Conservation (phyloP, 1,140 invertebrate species). For the Tetramorium parvispinum region DNA sequence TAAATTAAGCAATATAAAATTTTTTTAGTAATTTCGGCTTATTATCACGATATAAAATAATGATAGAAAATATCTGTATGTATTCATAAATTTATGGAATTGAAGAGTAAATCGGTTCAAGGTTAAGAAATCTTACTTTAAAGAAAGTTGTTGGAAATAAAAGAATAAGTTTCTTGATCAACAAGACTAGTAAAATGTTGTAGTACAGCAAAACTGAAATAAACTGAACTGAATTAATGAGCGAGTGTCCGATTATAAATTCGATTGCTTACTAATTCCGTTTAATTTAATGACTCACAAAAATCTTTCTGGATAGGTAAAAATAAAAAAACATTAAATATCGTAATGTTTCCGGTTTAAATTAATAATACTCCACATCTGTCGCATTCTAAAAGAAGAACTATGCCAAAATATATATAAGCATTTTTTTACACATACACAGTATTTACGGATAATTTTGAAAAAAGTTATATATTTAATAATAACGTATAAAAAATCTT, state of each 20-base stretch:
- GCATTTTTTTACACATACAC: not conserved
- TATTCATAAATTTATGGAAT: constrained; percentile 12
- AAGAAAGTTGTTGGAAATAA: constrained; percentile 14
- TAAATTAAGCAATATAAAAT: not conserved
- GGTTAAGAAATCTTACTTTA: constrained; percentile 4
- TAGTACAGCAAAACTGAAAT: constrained; percentile 11
- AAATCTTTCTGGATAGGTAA: not conserved
- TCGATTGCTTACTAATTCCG: constrained; percentile 1
- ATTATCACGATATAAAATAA: not conserved
- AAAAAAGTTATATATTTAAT: not conserved
- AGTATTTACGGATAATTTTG: not conserved
- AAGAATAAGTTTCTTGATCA: constrained; percentile 23
- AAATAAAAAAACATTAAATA: constrained; percentile 9
- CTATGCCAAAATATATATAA: not conserved
- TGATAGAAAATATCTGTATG: not conserved
- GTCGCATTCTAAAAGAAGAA: not conserved
- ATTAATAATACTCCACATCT: not conserved
- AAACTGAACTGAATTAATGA: constrained; percentile 13
- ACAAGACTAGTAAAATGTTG: not conserved
- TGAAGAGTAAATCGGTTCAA: constrained; percentile 1
- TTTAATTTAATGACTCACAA: not conserved
- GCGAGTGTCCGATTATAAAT: constrained; percentile 36
- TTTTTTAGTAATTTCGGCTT: not conserved
- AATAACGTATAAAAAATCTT: constrained; percentile 11
- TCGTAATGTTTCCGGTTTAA: not conserved